These are phyloP conservation scores for Lycophotia porphyrea DNA, from an alignment of 2,888 invertebrate species.

Conservation along the genomic window DNA sequence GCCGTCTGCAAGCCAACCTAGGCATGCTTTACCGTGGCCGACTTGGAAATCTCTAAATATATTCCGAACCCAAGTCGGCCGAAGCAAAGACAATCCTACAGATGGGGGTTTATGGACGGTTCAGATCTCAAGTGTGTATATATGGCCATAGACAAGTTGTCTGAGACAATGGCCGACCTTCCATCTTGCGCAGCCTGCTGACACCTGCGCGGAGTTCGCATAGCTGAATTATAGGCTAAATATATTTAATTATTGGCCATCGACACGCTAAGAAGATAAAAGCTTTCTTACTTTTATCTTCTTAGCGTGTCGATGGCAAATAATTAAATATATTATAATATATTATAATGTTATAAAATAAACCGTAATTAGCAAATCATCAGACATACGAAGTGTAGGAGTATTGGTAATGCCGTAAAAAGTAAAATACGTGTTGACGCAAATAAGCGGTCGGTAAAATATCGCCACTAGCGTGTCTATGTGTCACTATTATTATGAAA, in stretches of 20 bases:
- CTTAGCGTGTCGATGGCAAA: too few relatives aligned
- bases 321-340: too few relatives aligned
- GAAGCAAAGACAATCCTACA: neutral
- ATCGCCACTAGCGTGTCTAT: constrained; percentile 14
- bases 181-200: neutral
- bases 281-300: too few relatives aligned
- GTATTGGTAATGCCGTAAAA: neutral
- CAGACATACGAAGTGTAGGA: neutral
- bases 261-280: neutral
- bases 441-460: constrained; percentile 27
- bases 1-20: neutral
- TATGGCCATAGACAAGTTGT: too few relatives aligned
- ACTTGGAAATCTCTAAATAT: neutral
- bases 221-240: neutral
- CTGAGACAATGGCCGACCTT: neutral
- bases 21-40: neutral
- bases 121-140: neutral
- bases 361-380: constrained; percentile 19
- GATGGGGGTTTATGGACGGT: neutral
- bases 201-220: neutral
- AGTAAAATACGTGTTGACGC: constrained; percentile 10
- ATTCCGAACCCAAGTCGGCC: neutral
- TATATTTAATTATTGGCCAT: neutral
- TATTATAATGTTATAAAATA: neutral
- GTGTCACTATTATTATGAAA: constrained; percentile 26